Conservation (phyloP, 2,113 vertebrate species). For the Orientallactaga bullata region DNA sequence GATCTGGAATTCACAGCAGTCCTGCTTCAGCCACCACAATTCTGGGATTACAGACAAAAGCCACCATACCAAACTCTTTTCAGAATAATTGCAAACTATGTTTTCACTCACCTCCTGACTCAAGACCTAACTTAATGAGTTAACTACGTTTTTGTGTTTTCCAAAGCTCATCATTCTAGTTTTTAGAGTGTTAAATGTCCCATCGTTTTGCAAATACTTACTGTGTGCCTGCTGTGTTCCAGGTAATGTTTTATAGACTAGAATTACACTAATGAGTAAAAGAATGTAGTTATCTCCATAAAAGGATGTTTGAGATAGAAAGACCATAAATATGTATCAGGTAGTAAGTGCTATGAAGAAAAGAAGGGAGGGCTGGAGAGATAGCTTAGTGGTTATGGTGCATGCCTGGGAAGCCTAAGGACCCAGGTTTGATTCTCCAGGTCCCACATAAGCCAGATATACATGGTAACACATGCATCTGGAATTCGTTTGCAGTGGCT, state of each 20-base stretch:
- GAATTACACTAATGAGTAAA: conserved; percentile 4
- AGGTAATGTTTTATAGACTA: neutral
- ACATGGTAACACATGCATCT: too few species aligned
- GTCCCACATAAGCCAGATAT: too few species aligned
- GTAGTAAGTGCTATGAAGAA: too few species aligned
- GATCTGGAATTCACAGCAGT: too few species aligned
- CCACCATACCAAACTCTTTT: too few species aligned
- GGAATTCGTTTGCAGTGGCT: too few species aligned
- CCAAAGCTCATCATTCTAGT: neutral
- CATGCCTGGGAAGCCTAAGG: too few species aligned
- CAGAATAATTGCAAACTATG: neutral
- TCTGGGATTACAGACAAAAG: too few species aligned
- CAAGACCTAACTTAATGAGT: conserved; percentile 28
- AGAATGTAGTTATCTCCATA: neutral
- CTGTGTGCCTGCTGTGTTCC: neutral
- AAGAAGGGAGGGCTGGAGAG: too few species aligned
- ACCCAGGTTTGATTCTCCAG: too few species aligned
- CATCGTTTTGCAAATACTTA: neutral
- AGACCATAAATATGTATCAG: neutral
- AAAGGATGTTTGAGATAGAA: neutral
- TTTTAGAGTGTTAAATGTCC: neutral
- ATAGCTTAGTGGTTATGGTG: too few species aligned
- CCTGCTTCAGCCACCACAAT: too few species aligned
- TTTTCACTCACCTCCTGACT: conserved; percentile 26
- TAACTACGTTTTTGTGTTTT: conserved; percentile 13